Conservation (phyloP, 2,113 vertebrate genomes). For the Sinosuthora webbiana region DNA sequence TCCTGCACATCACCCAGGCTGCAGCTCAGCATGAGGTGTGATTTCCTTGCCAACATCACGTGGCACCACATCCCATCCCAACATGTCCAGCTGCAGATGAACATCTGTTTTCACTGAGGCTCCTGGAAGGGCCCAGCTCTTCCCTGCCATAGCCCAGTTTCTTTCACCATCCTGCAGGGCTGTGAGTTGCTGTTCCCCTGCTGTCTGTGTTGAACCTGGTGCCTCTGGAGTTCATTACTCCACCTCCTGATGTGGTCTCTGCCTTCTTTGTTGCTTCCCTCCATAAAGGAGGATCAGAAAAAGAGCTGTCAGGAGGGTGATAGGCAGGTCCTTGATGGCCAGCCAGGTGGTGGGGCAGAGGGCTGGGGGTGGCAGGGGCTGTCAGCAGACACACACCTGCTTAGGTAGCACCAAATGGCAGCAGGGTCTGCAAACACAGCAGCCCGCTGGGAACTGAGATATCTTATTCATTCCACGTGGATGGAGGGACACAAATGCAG, state of each 20-base stretch:
- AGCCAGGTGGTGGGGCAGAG: not conserved
- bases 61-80: not conserved
- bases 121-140: not conserved
- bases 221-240: not conserved
- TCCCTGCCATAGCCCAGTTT: not conserved
- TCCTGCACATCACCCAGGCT: not conserved
- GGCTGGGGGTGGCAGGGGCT: not conserved
- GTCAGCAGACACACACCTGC: not conserved
- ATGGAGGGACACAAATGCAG: not conserved
- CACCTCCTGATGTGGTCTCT: not conserved
- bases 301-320: not conserved
- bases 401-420: not conserved
- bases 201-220: accelerated
- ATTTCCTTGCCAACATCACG: accelerated
- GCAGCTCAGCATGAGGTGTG: accelerated
- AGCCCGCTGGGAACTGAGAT: not conserved
- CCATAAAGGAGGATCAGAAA: not conserved
- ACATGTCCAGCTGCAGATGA: not conserved
- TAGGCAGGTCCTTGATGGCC: not conserved
- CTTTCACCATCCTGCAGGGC: not conserved
- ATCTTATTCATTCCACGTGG: not conserved
- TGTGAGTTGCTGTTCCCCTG: accelerated
- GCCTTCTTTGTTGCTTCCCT: not conserved
- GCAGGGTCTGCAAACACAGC: not conserved
- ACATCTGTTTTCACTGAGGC: not conserved